Evolutionary conservation across 2,888 invertebrate species (phyloP).

Genomic region (Formica aserva): DNA sequence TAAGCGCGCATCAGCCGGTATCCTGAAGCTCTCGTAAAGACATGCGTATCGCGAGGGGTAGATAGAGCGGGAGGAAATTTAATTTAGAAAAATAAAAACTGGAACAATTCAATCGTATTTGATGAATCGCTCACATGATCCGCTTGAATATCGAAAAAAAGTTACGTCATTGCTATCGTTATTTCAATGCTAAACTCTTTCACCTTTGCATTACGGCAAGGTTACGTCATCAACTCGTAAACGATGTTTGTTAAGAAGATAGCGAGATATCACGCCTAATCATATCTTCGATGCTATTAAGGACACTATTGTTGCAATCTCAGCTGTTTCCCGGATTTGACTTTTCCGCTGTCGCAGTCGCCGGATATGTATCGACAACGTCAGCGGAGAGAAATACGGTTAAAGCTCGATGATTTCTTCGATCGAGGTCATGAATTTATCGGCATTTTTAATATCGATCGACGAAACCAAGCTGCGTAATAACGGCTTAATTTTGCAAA

Average conservation of each 20-base stretch:
- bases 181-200: neutral
- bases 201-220: slow-evolving; percentile 12
- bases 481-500: neutral
- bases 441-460: neutral
- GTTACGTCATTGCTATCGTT: neutral
- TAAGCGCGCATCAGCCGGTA: neutral
- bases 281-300: too few relatives aligned
- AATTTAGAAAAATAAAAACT: neutral
- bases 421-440: slow-evolving; percentile 8
- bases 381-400: neutral
- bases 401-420: neutral
- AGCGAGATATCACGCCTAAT: neutral
- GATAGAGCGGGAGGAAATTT: neutral
- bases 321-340: neutral
- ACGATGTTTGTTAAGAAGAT: neutral
- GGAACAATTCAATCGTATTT: neutral
- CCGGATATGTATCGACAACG: slow-evolving; percentile 36
- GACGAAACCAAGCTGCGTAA: slow-evolving; percentile 3
- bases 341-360: slow-evolving; percentile 10
- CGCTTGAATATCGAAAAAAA: neutral
- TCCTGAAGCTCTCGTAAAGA: neutral
- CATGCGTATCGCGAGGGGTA: neutral
- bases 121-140: neutral
- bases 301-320: neutral
- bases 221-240: slow-evolving; percentile 18